Evolutionary conservation across 2,797 vertebrate species (phyloP), one percentile per base, ranked within the genome.

Genomic region (Sebastes oblongus): DNA sequence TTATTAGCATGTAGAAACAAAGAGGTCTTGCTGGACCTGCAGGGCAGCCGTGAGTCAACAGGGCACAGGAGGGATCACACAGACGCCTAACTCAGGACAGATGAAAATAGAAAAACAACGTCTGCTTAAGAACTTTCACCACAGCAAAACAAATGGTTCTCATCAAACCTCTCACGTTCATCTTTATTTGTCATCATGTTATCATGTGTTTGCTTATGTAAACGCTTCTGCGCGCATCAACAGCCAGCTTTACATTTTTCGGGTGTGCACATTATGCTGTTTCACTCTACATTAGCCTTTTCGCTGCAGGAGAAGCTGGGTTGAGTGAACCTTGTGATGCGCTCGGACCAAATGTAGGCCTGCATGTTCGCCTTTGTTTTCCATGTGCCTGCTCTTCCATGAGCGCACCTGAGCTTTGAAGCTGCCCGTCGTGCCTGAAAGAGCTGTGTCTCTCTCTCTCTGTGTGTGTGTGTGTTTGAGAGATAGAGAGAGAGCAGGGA

Each of bases 371-470:
- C 79, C 83, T 92, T 90, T 94, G 91, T 95, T 93, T 94, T 95
- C 90, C 91, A 90, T 92, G 91, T 94, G 94, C 89, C 88, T 93
- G 93, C 92, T 94, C 94, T 94, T 95, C 91, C 94, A 93, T 93
- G 87, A 94, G 89, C 70, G 72, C 95, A 96, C 95, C 95, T 96
- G 95, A 95, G 94, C 94, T 95, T 94, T 90, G 89, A 88, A 88
- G 92, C 88, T 78, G 72, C 73, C 75, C 32, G 22, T 72, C 20
- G 20, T 86, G 83, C 84, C 81, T 54, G 52, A 52, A 90, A 84
- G 82, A 88, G 81, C 66, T 61, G 64, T 32, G 34, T 84, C 8
- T 68, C 18, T 39, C 16, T 29, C 27, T 61, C 5, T 60, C 3
- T 82, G 27, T 69, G 82, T 85, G 34, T 64, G 69, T 77, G 46